phyloP scores from a whole-genome alignment of 2,888 invertebrate genomes.

The Rhagonycha lutea region DNA sequence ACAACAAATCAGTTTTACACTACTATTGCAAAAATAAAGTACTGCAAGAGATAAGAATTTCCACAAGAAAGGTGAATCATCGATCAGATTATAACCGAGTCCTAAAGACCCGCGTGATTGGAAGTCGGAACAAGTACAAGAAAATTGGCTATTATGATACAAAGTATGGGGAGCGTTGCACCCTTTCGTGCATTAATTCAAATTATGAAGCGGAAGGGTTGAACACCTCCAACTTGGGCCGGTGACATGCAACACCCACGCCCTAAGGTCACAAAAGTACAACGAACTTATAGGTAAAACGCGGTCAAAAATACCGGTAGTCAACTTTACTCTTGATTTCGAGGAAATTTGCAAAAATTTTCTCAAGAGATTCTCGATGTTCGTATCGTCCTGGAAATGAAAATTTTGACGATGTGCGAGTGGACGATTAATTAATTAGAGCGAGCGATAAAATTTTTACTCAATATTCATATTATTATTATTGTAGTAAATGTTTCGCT shows the following conservation, averaged over 20 bases:
- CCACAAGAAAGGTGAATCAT: not conserved
- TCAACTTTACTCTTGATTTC: constrained; percentile 33
- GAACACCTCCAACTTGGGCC: not conserved
- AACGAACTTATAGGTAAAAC: constrained; percentile 36
- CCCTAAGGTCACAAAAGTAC: constrained; percentile 40
- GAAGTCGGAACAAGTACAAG: not conserved
- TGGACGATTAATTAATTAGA: not conserved
- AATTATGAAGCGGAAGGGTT: constrained; percentile 10
- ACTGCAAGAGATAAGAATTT: not conserved
- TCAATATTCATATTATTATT: not conserved
- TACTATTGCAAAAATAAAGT: not conserved
- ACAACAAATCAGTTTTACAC: not conserved
- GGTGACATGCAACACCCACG: constrained; percentile 34
- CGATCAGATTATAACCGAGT: not conserved
- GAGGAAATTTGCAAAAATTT: constrained; percentile 2
- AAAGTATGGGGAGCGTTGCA: not conserved
- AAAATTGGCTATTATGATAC: not conserved
- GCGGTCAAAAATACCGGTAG: constrained; percentile 35
- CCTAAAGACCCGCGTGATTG: not conserved
- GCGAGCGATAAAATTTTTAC: not conserved
- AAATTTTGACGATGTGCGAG: not conserved
- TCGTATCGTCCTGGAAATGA: not conserved
- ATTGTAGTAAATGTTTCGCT: constrained; percentile 31
- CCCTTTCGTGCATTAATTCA: constrained; percentile 1
- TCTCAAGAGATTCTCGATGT: not conserved